A percentile compares a stretch with the other conserved stretches of the same genome.
Conservation (phyloP, 1,140 invertebrate species). For the Meloidogyne floridensis region DNA sequence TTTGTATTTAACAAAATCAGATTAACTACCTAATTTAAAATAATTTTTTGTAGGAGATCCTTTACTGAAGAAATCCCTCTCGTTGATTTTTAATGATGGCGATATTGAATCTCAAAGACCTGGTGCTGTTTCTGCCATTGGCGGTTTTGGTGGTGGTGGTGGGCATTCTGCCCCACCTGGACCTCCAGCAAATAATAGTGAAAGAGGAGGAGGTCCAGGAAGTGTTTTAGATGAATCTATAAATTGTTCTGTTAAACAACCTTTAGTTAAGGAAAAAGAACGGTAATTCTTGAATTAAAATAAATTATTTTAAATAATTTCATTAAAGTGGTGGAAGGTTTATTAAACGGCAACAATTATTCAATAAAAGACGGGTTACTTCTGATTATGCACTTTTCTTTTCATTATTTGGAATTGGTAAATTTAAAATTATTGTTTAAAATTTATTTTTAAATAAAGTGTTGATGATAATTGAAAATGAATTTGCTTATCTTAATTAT, state of each 20-base stretch:
- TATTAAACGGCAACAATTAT: constrained; percentile 57
- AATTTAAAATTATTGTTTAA: constrained; percentile 25
- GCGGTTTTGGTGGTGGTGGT: neutral
- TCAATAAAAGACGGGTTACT: constrained; percentile 52
- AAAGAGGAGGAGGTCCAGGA: constrained; percentile 3
- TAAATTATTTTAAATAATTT: constrained; percentile 15
- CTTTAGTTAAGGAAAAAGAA: constrained; percentile 59
- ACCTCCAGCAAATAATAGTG: neutral
- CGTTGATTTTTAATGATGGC: constrained; percentile 46
- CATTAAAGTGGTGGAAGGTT: constrained; percentile 54
- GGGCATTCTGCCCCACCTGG: neutral
- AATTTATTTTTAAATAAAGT: constrained; percentile 67
- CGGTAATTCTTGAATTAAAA: constrained; percentile 35
- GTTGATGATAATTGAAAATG: constrained; percentile 98
- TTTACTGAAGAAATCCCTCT: constrained; percentile 54
- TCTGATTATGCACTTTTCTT: constrained; percentile 62
- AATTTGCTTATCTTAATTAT: constrained; percentile 90
- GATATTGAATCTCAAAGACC: constrained; percentile 27
- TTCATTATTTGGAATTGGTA: constrained; percentile 60
- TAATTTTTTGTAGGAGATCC: constrained; percentile 48
- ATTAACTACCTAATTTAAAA: neutral
- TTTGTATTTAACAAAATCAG: neutral
- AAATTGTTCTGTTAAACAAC: constrained; percentile 48
- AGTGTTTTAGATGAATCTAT: constrained; percentile 43
- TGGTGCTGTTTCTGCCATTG: constrained; percentile 21